Conservation (phyloP, 2,888 invertebrate genomes). For the Camptogramma bilineatum region DNA sequence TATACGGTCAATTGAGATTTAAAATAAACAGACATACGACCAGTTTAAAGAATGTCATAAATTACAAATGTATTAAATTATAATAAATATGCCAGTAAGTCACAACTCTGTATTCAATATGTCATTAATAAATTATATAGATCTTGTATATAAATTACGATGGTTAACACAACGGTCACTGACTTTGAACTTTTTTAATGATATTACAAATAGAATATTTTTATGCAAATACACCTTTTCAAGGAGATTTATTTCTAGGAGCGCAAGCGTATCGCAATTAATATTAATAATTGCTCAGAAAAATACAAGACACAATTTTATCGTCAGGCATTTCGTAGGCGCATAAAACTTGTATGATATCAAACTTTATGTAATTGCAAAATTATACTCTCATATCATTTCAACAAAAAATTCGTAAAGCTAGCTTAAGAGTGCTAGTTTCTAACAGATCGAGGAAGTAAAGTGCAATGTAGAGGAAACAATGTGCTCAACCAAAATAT, state of each 20-base stretch:
- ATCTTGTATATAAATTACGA: constrained; percentile 8
- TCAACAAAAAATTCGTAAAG: not conserved
- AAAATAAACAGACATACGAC: not conserved
- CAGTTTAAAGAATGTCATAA: not conserved
- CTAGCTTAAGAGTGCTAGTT: too few species aligned
- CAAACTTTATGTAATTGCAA: not conserved
- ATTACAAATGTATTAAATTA: not conserved
- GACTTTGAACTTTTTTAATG: constrained; percentile 15
- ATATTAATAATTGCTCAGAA: constrained; percentile 15
- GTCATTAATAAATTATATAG: not conserved
- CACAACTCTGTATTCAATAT: not conserved
- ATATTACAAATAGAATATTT: constrained; percentile 6
- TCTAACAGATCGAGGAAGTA: too few species aligned
- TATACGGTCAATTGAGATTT: not conserved
- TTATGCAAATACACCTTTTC: constrained; percentile 10
- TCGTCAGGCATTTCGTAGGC: constrained; percentile 3
- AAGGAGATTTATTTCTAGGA: constrained; percentile 18
- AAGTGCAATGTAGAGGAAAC: too few species aligned
- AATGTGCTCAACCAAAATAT: too few species aligned
- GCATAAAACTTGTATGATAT: not conserved
- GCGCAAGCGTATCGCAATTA: constrained; percentile 26
- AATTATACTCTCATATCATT: not conserved
- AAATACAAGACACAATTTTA: constrained; percentile 16
- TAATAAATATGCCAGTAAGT: not conserved
- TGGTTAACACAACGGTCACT: constrained; percentile 7